Evolutionary conservation across 2,113 vertebrate genomes (phyloP), one percentile per base, ranked within the genome.

Genomic region (Aspidoscelis tigris): DNA sequence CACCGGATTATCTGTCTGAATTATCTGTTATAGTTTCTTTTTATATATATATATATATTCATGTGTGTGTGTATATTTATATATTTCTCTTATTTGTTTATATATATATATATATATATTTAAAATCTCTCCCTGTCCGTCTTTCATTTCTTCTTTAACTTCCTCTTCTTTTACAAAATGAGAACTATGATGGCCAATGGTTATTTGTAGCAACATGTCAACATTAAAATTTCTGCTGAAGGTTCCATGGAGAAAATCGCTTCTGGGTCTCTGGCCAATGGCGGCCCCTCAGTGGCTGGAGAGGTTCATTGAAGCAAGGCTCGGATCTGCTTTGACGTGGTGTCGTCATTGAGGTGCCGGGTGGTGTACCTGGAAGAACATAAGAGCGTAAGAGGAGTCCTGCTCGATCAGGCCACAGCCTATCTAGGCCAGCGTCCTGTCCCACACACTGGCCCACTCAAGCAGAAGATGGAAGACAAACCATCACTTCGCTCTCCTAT

Each of bases 291-390:
- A 0, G 47, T 65, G 71, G 5, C 43, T 1, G 71, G 9, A 18
- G 44, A 0, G 1, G 2, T 84, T 98, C 96, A 98, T 93, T 98
- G 98, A 90, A 98, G 97, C 90, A 98, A 95, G 87, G 97, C 97
- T 90, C 97, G 95, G 95, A 98, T 97, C 97, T 98, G 98, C 96
- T 98, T 98, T 87, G 98, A 98, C 66, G 98, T 98, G 96, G 97
- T 97, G 94, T 98, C 98, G 0, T 98, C 98, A 1, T 98, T 97
- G 93, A 98, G 96, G 95, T 98, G 98, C 83, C 97, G 95, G 26
- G 98, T 98, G 81, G 98, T 98, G 87, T 98, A 98, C 96, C 98
- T 98, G 14, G 4, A 0, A 53, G 39, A 61, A 81, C 41, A 66
- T 71, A n/a, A 10, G 8, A 33, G 33, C 33, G 33, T 33, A 33